Conservation (phyloP, 2,888 invertebrate genomes). For the Cephus rjabovi region DNA sequence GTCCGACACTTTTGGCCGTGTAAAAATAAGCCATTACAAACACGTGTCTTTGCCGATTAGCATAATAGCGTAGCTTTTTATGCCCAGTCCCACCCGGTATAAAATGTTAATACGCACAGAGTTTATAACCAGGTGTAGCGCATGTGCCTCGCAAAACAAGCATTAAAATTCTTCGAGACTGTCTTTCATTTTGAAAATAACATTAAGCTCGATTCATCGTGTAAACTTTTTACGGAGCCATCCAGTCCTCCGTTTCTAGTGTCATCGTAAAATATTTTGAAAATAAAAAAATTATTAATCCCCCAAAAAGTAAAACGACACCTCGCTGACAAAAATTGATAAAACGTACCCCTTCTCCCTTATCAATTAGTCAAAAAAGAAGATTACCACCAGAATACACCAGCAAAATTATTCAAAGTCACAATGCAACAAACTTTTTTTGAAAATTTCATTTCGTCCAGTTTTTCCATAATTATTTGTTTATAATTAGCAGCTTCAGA, state of each 20-base stretch:
- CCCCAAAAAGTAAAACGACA: too few species aligned
- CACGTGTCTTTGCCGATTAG: constrained; percentile 60
- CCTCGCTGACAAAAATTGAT: too few species aligned
- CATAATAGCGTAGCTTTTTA: constrained; percentile 53
- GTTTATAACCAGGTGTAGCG: constrained; percentile 36
- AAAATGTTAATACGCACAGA: constrained; percentile 48
- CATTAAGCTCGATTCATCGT: neutral
- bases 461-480: constrained; percentile 38
- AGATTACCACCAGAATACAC: too few species aligned
- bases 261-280: too few species aligned
- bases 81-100: constrained; percentile 26
- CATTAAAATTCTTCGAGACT: constrained; percentile 37
- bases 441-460: constrained; percentile 16
- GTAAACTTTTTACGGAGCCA: too few species aligned
- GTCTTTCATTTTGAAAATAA: constrained; percentile 6
- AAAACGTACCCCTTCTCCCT: too few species aligned
- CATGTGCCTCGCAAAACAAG: constrained; percentile 35
- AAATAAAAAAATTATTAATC: too few species aligned
- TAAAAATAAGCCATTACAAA: constrained; percentile 57
- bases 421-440: neutral
- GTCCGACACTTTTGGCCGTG: constrained; percentile 37
- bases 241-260: too few species aligned
- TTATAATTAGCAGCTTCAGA: constrained; percentile 39
- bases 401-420: neutral
- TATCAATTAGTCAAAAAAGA: too few species aligned